Evolutionary conservation across 2,113 vertebrate genomes (phyloP), one percentile per base, ranked within the genome.

Genomic region (Chlamydotis undulata): DNA sequence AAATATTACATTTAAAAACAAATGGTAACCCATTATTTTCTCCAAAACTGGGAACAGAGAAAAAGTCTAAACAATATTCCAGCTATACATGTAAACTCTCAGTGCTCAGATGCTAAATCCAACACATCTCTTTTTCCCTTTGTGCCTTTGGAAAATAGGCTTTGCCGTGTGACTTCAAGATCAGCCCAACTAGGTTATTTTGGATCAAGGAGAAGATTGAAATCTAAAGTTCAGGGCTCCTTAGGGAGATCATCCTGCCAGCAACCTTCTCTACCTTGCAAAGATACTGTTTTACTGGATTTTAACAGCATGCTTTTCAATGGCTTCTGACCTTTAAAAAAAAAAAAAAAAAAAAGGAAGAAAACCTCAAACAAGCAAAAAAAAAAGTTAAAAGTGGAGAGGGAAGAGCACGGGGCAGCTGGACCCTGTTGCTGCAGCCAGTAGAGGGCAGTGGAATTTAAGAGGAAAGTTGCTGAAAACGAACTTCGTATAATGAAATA

Each of bases 401-500:
- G 23, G 22, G 15, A n/a, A 84, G 57, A 83, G 47, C 76, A 19
- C 4, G 1, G 5, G 65, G 83, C 80, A 53, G 60, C 47, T 12
- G 55, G 69, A 74, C 14, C 19, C 75, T 18, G 7, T 64, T 59
- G 65, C 61, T 82, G 31, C 73, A 82, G 73, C 96, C 96, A 89
- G 92, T 37, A 97, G 96, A 97, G 96, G 96, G 96, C 96, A 92
- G 65, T 82, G 90, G 70, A 87, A 92, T 79, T 92, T 50, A 71
- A 89, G 53, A 94, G 79, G 80, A 96, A 95, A 95, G 86, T 94
- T 89, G 64, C 14, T 55, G 12, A 21, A 49, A 55, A 59, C 5
- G 6, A 93, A 94, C 80, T 94, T 94, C 0, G 1, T 39, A 10
- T 29, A 43, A 64, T 39, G 8, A 71, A 60, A 29, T 25, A 37